A percentile compares a stretch with the other conserved stretches of the same genome.
phyloP scores from a whole-genome alignment of 2,888 invertebrate genomes.

The Operophtera brumata region DNA sequence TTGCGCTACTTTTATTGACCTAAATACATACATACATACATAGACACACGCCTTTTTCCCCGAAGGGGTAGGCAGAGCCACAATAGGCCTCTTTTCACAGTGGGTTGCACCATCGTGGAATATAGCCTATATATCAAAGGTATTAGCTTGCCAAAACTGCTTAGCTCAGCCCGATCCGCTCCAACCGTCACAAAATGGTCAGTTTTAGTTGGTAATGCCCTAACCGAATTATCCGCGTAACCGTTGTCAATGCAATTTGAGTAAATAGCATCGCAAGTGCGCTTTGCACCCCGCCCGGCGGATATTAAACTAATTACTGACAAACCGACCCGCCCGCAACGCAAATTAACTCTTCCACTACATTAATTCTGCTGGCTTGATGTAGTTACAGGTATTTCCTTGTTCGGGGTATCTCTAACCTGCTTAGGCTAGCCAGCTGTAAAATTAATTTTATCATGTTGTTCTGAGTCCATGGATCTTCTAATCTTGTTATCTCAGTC shows the following conservation, averaged over 20 bases:
- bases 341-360: slow-evolving; percentile 61
- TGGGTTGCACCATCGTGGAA: no score
- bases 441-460: slow-evolving; percentile 1
- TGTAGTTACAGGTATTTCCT: slow-evolving; percentile 26
- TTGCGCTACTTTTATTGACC: not conserved
- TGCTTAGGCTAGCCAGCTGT: slow-evolving; percentile 1
- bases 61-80: no score
- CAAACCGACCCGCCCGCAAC: slow-evolving; percentile 60
- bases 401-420: slow-evolving; percentile 15
- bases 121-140: not conserved
- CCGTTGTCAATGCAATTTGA: slow-evolving; percentile 71
- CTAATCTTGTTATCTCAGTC: not conserved
- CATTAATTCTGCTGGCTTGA: slow-evolving; percentile 45
- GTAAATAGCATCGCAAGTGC: slow-evolving; percentile 63
- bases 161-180: not conserved
- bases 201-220: slow-evolving; percentile 15
- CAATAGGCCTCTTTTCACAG: no score
- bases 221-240: slow-evolving; percentile 39
- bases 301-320: slow-evolving; percentile 74
- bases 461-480: not conserved
- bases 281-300: slow-evolving; percentile 31
- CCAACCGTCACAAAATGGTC: slow-evolving; percentile 11
- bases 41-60: no score
- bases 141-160: slow-evolving; percentile 11
- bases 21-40: no score